Evolutionary conservation across 1,140 invertebrate species (phyloP), one percentile per base, ranked within the genome.

Genomic region (Panulirus ornatus): DNA sequence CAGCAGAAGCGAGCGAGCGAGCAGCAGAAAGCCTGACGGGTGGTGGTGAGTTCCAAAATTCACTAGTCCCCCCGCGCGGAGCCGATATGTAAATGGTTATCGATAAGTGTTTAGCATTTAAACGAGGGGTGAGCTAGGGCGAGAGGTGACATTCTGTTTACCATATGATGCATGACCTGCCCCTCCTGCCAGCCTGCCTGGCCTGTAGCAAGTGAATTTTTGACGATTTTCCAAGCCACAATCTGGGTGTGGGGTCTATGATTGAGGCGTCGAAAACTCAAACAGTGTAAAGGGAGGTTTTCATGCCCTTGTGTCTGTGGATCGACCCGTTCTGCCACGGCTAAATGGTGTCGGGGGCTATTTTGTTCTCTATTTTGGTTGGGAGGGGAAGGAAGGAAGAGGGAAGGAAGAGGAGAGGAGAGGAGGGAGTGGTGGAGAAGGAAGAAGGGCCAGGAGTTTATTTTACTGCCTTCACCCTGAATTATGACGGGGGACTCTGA

Each of bases 71-170:
- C 58, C 82, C 58, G 34, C 66, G 16, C 27, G 40, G 3, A 66
- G 76, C 85, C 85, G 92, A 93, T 93, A 93, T 93, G 92, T 91
- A 93, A 93, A 89, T 89, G 42, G 73, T 85, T 90, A 90, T 90
- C 88, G 88, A 90, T 90, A 90, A 90, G 88, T 84, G 88, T 90
- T 90, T 90, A 90, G 88, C 88, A 90, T 90, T 90, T 90, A 90
- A 90, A 90, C 88, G 88, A 90, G 88, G 88, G 88, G 75, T 79
- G 88, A 84, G 83, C 36, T 66, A 84, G 83, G 82, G 88, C 88
- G 82, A 84, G 88, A 90, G 88, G 88, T 90, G 88, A 90, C 88
- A 90, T 83, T 83, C 83, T 84, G 88, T 66, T 84, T 90, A 88
- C 82, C 88, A 90, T 90, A 90, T 90, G 88, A 90, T 85, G 88